Evolutionary conservation across 2,797 vertebrate species (phyloP).

Genomic region (Phoeniculus purpureus): DNA sequence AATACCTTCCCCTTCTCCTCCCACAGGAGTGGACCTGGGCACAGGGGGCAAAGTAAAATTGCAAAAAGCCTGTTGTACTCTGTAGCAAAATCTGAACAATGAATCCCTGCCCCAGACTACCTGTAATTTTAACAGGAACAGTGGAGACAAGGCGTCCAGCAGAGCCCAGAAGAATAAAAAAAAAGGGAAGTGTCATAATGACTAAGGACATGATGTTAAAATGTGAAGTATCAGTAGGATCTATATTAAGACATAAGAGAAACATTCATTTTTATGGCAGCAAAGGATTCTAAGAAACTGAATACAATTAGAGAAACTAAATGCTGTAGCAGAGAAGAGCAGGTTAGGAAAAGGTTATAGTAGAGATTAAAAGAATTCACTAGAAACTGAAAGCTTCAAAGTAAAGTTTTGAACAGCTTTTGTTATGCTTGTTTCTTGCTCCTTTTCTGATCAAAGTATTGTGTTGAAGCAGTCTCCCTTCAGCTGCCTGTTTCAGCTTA

Average conservation of each 20-base stretch:
- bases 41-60: background rate
- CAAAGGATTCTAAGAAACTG: conserved; percentile 16
- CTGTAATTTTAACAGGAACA: background rate
- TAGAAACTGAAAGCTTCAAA: conserved; percentile 21
- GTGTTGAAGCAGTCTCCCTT: conserved; percentile 15
- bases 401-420: conserved; percentile 49
- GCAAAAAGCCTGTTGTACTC: background rate
- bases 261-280: background rate
- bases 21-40: background rate
- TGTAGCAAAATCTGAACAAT: background rate
- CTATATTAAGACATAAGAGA: conserved; percentile 14
- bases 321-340: background rate
- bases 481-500: conserved; percentile 4
- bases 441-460: conserved; percentile 29
- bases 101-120: background rate
- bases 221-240: background rate
- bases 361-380: conserved; percentile 39
- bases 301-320: conserved; percentile 45
- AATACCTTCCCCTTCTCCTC: background rate
- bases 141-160: background rate
- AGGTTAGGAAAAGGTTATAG: conserved; percentile 50
- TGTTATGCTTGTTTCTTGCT: conserved; percentile 13
- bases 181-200: background rate
- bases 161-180: background rate
- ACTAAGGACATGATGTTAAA: background rate